Evolutionary conservation across 2,888 invertebrate genomes (phyloP), one percentile per base, ranked within the genome.

Genomic region (Caenorhabditis sp.): DNA sequence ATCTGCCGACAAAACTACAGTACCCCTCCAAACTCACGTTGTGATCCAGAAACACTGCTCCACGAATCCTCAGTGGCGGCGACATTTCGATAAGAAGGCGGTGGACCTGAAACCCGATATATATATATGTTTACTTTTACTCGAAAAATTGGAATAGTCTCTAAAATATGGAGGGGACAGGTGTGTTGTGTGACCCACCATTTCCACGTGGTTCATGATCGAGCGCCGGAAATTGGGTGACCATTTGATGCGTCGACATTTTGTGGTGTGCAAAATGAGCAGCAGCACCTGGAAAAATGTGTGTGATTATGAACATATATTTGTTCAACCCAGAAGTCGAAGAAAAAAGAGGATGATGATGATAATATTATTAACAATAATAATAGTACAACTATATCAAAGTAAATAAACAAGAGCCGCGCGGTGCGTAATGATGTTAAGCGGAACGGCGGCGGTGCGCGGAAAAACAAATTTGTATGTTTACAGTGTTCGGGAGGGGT

Each of bases 51-150:
- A 50, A 69, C 68, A 8, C 68, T 72, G 63, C 79, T 79, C 81
- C 78, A 81, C 21, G 76, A 71, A 59, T 81, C 81, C 36, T 77
- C 79, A 43, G 78, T 79, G 17, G 74, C 76, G 6, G 77, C 73
- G 19, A 67, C 62, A 23, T 70, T 74, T 12, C 77, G 69, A 61
- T 81, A 81, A 26, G 78, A 69, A 5, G 81, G 81, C 57, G 81
- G 81, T 37, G 78, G 75, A 60, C 76, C 81, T 81, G 69, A 26
- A 77, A 67, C 31, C 14, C 10, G 21, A 36, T 36, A 36, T n/a
- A n/a, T n/a, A n/a, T n/a, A n/a, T n/a, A n/a, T n/a, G n/a, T n/a
- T n/a, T 43, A 43, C 14, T 6, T 43, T 43, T 43, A 43, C 43
- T 17, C 43, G n/a, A n/a, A n/a, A n/a, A n/a, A n/a, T n/a, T n/a